Base-by-base conservation (phyloP, 1,140 invertebrate genomes). In the Diorhabda sublineata region DNA sequence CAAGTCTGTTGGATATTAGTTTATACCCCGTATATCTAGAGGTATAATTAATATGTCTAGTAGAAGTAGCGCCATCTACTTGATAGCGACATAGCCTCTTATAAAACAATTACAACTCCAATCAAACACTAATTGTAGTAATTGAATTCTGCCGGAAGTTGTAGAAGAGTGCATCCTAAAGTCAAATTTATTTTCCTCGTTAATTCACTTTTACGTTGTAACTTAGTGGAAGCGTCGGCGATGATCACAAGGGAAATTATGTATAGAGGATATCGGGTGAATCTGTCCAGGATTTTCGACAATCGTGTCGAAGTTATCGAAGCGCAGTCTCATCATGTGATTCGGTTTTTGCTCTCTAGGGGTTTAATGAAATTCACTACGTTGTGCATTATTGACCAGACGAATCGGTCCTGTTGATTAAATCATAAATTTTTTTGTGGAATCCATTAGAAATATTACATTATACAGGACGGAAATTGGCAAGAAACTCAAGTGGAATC, bases 241-340 rank as follows among this genome's bases (percentile, higher is more conserved):
- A 60, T 60, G 58, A 60, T n/a, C 58, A 60, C 58, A 60, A 60
- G 58, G 58, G 58, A 60, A 60, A 60, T 60, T 60, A 60, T 60
- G 58, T 60, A 60, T 52, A 52, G 47, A 52, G 58, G n/a, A 11
- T 60, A 6, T 26, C 5, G 58, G 26, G 58, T 26, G 58, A 11
- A 60, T 60, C 26, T 60, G n/a, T 2, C 58, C 58, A 60, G 8
- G 58, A 60, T 60, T 60, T 60, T 60, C 58, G 42, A 42, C 42
- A 52, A 52, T 52, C 47, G 47, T n/a, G 47, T n/a, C 47, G n/a
- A n/a, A 52, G 47, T 52, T 52, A n/a, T n/a, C 47, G 47, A 52
- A 52, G 47, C 47, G 47, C 47, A 52, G 47, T 52, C n/a, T 52
- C 47, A 52, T 52, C n/a, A 52, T 52, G 47, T 52, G 47, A 52